phyloP scores from a whole-genome alignment of 2,113 vertebrate genomes.

The Zosterops lateralis region DNA sequence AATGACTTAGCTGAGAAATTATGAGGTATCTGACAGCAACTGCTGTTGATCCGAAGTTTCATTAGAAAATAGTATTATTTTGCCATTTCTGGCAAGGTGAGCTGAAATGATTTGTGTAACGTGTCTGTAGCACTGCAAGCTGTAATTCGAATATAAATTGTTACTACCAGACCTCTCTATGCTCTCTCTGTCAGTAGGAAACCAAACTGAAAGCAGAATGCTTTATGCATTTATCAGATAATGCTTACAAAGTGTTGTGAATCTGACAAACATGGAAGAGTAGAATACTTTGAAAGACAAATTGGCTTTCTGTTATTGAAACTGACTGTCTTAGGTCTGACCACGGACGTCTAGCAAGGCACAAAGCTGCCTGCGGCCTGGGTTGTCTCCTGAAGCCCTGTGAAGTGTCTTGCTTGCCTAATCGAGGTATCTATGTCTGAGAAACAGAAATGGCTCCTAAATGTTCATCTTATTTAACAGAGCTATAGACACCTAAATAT shows the following conservation, averaged over 20 bases:
- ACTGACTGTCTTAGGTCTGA: neutral
- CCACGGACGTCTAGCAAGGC: neutral
- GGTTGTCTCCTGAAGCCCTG: neutral
- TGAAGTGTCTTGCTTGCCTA: neutral
- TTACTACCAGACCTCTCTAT: neutral
- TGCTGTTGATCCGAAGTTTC: neutral
- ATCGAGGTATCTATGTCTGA: fast-evolving
- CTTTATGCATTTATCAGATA: neutral
- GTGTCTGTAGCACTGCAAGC: neutral
- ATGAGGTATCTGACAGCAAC: neutral
- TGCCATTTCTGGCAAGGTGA: neutral
- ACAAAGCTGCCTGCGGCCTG: fast-evolving
- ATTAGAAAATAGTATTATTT: conserved; percentile 1
- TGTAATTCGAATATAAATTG: neutral
- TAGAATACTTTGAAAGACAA: neutral
- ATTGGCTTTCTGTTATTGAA: neutral
- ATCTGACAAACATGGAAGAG: neutral
- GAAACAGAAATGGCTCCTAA: neutral
- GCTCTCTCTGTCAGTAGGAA: neutral
- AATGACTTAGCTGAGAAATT: neutral
- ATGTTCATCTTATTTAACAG: neutral
- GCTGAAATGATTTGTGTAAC: neutral
- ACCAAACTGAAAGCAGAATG: neutral
- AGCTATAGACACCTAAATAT: neutral
- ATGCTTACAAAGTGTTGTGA: neutral